These are phyloP conservation scores for Sympetrum striolatum DNA, from an alignment of 2,888 invertebrate genomes.

Conservation along the genomic window DNA sequence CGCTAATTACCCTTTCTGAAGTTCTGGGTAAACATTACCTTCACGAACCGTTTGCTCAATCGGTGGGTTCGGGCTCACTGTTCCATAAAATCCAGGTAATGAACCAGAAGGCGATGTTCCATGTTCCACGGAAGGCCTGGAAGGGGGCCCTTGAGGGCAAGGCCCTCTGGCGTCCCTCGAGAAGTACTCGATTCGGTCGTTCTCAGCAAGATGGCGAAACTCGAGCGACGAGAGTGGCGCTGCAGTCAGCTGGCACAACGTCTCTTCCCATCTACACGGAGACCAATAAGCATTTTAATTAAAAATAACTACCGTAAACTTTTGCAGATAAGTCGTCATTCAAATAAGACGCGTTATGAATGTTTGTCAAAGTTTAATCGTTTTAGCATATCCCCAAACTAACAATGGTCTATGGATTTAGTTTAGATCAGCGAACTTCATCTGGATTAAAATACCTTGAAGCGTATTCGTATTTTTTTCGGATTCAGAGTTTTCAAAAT, in stretches of 20 bases:
- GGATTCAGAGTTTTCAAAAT: too few relatives aligned
- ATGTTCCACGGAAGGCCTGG: not conserved
- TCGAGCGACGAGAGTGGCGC: not conserved
- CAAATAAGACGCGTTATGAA: too few relatives aligned
- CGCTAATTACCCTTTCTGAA: not conserved
- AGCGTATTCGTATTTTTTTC: too few relatives aligned
- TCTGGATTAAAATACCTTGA: too few relatives aligned
- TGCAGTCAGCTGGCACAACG: not conserved
- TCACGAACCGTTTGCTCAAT: not conserved
- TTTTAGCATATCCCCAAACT: too few relatives aligned
- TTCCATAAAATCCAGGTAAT: not conserved
- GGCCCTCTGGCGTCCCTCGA: not conserved
- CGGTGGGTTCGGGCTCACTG: not conserved
- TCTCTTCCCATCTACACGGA: not conserved
- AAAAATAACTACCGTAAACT: too few relatives aligned
- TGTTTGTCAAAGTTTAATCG: too few relatives aligned
- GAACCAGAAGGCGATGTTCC: not conserved
- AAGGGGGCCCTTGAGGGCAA: not conserved
- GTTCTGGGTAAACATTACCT: not conserved
- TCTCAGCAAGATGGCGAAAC: not conserved
- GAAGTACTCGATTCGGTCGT: not conserved
- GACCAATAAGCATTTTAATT: too few relatives aligned
- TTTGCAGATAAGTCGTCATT: too few relatives aligned
- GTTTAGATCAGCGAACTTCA: too few relatives aligned
- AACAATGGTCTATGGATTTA: too few relatives aligned